Conservation (phyloP, 2,888 invertebrate genomes). For the Acleris sparsana region DNA sequence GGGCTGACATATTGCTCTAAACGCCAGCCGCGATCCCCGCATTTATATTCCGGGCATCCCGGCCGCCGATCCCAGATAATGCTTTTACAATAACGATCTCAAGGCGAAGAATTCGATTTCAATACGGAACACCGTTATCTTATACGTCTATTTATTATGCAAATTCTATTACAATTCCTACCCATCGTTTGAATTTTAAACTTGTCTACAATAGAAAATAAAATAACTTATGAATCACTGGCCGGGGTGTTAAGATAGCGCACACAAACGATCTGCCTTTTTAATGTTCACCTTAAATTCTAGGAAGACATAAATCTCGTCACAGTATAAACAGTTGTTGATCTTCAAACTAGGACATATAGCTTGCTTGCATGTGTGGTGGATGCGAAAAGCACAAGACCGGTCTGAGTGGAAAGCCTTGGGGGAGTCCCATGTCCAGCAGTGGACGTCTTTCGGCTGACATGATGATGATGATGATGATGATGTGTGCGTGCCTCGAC, state of each 20-base stretch:
- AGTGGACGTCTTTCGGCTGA: too few species aligned
- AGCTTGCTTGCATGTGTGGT: too few species aligned
- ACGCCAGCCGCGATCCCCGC: constrained; percentile 58
- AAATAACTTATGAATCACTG: constrained; percentile 32
- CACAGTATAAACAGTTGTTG: too few species aligned
- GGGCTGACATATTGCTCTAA: constrained; percentile 74
- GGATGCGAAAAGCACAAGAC: too few species aligned
- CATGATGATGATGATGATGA: too few species aligned
- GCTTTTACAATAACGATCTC: constrained; percentile 77
- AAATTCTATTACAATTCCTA: constrained; percentile 47
- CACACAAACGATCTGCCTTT: constrained; percentile 26
- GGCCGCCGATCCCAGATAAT: constrained; percentile 73
- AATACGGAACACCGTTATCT: constrained; percentile 54
- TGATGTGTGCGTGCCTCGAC: too few species aligned
- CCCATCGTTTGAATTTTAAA: constrained; percentile 48
- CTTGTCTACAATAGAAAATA: constrained; percentile 27
- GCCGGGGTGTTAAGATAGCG: constrained; percentile 11
- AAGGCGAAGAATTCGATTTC: constrained; percentile 70
- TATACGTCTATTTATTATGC: constrained; percentile 58
- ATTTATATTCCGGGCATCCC: constrained; percentile 69
- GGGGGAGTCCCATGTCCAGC: too few species aligned
- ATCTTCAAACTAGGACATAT: too few species aligned
- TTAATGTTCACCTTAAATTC: constrained; percentile 33
- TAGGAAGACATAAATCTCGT: constrained; percentile 15
- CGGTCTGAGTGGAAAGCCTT: too few species aligned